A percentile compares a stretch with the other conserved stretches of the same genome.
These are phyloP conservation scores for Phyllostomus discolor DNA, from an alignment of 2,113 vertebrate species.

Conservation along the genomic window DNA sequence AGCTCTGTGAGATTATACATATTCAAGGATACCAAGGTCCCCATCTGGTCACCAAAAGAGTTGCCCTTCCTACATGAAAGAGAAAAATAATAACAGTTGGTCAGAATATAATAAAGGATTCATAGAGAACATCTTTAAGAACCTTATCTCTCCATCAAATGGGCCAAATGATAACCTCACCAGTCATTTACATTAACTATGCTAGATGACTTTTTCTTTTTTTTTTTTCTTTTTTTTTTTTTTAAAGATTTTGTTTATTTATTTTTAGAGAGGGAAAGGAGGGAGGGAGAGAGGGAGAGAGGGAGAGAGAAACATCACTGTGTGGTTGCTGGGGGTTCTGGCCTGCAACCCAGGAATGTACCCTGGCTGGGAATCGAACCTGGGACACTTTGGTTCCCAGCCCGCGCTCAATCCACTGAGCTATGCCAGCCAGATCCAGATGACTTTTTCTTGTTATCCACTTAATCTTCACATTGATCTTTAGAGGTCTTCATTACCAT, in stretches of 20 bases:
- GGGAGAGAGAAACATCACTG: too few relatives aligned
- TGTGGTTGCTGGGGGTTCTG: too few relatives aligned
- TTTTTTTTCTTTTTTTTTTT: constrained; percentile 44
- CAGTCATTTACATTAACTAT: background rate
- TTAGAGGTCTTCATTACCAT: background rate
- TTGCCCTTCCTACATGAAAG: background rate
- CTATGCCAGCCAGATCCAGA: too few relatives aligned
- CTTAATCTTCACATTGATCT: background rate
- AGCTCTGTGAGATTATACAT: background rate
- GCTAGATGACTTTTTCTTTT: background rate
- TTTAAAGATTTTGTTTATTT: too few relatives aligned
- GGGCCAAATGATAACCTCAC: background rate
- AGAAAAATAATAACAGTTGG: background rate
- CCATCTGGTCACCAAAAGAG: background rate
- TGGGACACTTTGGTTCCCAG: too few relatives aligned
- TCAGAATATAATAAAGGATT: background rate
- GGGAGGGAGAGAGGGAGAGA: too few relatives aligned
- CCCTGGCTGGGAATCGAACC: too few relatives aligned
- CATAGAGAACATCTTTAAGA: background rate
- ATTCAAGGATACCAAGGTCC: background rate
- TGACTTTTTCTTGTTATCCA: background rate
- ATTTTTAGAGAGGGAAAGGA: too few relatives aligned
- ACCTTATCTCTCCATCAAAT: background rate
- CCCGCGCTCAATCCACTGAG: too few relatives aligned
- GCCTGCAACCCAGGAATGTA: too few relatives aligned